Evolutionary conservation across 2,113 vertebrate species (phyloP), one percentile per base, ranked within the genome.

Genomic region (Chloropsis cyanopogon): DNA sequence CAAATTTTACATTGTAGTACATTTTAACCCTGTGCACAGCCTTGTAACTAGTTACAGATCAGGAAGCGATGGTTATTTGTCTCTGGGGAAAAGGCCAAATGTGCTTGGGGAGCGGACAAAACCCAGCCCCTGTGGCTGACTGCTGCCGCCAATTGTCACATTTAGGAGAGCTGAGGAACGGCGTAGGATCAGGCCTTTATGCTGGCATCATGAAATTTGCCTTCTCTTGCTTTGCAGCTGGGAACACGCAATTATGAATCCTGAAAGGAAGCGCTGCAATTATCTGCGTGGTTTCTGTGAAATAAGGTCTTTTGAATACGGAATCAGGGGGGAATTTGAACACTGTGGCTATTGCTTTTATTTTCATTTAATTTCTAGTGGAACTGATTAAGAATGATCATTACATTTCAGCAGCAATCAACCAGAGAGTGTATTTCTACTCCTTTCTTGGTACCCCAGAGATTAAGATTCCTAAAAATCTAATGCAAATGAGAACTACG

Each of bases 331-430:
- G 20, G 83, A 76, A 92, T 83, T 68, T 86, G 46, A 93, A 84
- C 49, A 22, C 2, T 4, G 35, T 86, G n/a, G 66, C 77, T 90
- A 82, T 63, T 59, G 44, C 83, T 77, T 77, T 93, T 94, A 83
- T 92, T 90, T 87, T 78, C 39, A 75, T 72, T 84, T 84, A 88
- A 95, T 88, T 95, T 93, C 72, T 94, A 86, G 88, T 54, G 69
- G 92, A 96, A 93, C 80, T 95, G 93, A 93, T 97, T 95, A 86
- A 88, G 85, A 88, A 78, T 35, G 44, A 92, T 94, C 72, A 68
- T 93, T 96, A 78, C 65, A 80, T 85, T 81, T 70, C 52, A 42
- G 82, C 89, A 90, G 91, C 94, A 93, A 86, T 82, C 88, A 93
- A 75, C 77, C 75, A 78, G 84, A 89, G 63, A 65, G 35, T 9